These are phyloP conservation scores for Lagorchestes hirsutus DNA, from an alignment of 2,797 vertebrate species.

Conservation along the genomic window DNA sequence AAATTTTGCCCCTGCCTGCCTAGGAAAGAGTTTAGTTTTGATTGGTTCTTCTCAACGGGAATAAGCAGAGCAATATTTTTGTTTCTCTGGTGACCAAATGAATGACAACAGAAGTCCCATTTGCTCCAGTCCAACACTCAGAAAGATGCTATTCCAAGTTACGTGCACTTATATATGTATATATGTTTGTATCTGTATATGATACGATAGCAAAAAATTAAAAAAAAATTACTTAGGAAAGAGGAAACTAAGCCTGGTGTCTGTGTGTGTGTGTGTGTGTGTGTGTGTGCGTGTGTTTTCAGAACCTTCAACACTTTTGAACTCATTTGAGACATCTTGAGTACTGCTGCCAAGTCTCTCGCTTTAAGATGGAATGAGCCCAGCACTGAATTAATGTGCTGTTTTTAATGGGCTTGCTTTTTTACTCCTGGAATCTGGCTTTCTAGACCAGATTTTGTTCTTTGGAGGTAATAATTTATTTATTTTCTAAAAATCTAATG, in stretches of 20 bases:
- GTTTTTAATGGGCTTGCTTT: slow-evolving; percentile 50
- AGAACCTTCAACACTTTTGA: slow-evolving; percentile 50
- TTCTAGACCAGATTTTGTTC: slow-evolving; percentile 60
- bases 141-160: neutral
- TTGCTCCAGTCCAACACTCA: neutral
- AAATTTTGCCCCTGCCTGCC: neutral
- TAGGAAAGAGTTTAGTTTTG: neutral
- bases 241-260: slow-evolving; percentile 4
- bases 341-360: slow-evolving; percentile 40
- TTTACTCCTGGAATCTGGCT: slow-evolving; percentile 21
- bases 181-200: neutral
- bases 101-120: neutral
- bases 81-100: neutral
- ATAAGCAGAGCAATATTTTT: neutral
- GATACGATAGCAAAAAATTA: neutral
- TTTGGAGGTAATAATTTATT: slow-evolving; percentile 52
- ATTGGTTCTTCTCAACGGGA: neutral
- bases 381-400: slow-evolving; percentile 63
- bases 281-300: neutral
- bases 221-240: slow-evolving; percentile 41
- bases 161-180: neutral
- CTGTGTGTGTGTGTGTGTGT: neutral
- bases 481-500: slow-evolving; percentile 59
- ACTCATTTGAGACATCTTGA: neutral
- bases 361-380: slow-evolving; percentile 64